Base-by-base conservation (phyloP, 2,797 vertebrate species). In the Loris lydekkerianus region DNA sequence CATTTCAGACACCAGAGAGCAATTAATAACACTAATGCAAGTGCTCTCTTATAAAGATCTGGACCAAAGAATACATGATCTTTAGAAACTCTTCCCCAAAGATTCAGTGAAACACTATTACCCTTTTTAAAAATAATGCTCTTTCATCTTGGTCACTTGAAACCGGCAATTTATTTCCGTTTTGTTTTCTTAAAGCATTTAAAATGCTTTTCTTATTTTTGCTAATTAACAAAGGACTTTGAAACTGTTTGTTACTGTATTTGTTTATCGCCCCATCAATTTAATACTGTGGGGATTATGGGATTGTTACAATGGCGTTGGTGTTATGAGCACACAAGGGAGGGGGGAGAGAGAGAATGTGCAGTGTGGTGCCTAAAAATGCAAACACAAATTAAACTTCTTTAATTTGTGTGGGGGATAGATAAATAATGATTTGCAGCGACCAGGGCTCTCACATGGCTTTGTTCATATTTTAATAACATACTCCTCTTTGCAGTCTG, bases 391-490 rank as follows among this genome's bases (percentile, higher is more conserved):
- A 97, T 97, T 97, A 98, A 96, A 76, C 81, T 96, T 97, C 70
- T 97, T 98, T 98, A 97, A 96, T 98, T 98, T 98, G 96, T 81
- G 95, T 80, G 56, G 46, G 34, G 11, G 76, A 89, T 98, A 93
- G 97, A 96, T 98, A 98, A 98, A 98, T 98, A 98, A 98, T 94
- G 82, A 97, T 98, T 97, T 98, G 95, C 56, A 97, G 83, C 96
- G 97, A 96, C 63, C 81, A 86, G 93, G 82, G 93, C 96, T 97
- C 69, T 49, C 96, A 81, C 94, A 34, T 83, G 31, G 93, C 98
- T 98, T 98, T 98, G 95, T 98, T 98, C 97, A 97, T 98, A 97
- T 98, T 98, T 98, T 98, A 98, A 95, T 96, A 98, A 91, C 84
- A 83, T 91, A 40, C 20, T 97, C 72, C 83, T 96, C 92, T 98